Percentiles rank a stretch among this genome's conserved stretches.
Evolutionary conservation across 1,140 invertebrate species (phyloP).

Genomic region (Kradibia gibbosae): DNA sequence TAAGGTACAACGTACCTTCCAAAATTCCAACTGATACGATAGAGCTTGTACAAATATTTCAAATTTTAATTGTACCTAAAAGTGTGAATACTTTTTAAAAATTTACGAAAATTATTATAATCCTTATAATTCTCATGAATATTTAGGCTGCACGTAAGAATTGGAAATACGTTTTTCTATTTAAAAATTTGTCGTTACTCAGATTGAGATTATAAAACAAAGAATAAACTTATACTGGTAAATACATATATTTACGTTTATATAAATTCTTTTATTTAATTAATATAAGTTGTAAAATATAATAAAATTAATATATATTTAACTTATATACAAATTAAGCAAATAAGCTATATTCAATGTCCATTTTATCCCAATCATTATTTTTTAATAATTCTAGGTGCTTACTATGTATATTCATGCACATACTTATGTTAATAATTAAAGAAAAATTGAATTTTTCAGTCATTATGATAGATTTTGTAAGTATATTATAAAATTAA

Average conservation of each 20-base stretch:
- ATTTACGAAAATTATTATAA: background rate
- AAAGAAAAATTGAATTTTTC: too few relatives aligned
- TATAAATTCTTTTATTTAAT: too few relatives aligned
- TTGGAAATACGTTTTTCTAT: background rate
- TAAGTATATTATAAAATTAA: background rate
- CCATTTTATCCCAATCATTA: too few relatives aligned
- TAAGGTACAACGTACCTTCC: too few relatives aligned
- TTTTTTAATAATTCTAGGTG: background rate
- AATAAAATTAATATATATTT: too few relatives aligned
- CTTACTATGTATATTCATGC: background rate
- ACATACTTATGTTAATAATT: too few relatives aligned
- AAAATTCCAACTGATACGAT: too few relatives aligned
- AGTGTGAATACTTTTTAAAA: background rate
- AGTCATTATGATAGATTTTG: too few relatives aligned
- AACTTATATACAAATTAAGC: too few relatives aligned
- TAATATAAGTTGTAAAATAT: too few relatives aligned
- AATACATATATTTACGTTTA: background rate
- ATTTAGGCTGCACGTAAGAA: background rate
- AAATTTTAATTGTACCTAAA: background rate
- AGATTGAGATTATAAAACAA: background rate
- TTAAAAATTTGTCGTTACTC: background rate
- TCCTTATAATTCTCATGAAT: background rate
- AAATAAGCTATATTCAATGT: too few relatives aligned
- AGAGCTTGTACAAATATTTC: constrained; percentile 15
- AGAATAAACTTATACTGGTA: background rate